These are phyloP conservation scores for Asarcornis scutulata DNA, from an alignment of 2,113 vertebrate genomes.

Conservation along the genomic window DNA sequence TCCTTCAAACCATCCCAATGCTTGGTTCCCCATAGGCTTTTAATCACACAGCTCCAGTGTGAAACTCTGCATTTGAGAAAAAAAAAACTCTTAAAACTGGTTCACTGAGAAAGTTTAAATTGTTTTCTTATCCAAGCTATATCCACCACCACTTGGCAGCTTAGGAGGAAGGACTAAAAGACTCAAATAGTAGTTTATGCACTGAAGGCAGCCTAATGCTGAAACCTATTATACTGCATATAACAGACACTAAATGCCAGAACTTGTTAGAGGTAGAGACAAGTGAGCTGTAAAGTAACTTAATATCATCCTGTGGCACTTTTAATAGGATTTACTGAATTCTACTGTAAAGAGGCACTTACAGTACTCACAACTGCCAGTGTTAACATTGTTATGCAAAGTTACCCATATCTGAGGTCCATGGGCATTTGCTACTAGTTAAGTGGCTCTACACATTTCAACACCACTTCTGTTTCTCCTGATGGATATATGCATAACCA, in stretches of 20 bases:
- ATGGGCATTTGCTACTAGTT: neutral
- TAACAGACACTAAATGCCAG: neutral
- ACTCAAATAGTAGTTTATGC: neutral
- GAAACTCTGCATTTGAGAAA: conserved; percentile 2
- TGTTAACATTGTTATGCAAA: neutral
- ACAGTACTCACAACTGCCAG: neutral
- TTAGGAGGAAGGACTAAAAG: neutral
- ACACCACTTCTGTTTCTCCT: neutral
- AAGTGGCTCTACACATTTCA: neutral
- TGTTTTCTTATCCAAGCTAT: neutral
- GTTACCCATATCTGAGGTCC: neutral
- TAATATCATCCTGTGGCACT: neutral
- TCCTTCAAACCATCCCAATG: conserved; percentile 48
- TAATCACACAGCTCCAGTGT: conserved; percentile 7
- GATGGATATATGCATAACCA: neutral
- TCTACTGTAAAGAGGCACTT: neutral
- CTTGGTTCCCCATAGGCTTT: conserved; percentile 53
- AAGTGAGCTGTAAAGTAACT: neutral
- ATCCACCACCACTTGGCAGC: neutral
- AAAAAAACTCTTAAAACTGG: conserved; percentile 36
- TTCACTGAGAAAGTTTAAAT: conserved; percentile 46
- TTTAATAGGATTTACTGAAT: neutral
- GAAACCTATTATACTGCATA: neutral
- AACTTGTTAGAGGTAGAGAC: neutral
- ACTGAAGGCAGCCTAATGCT: neutral